Base-by-base conservation (phyloP, 2,113 vertebrate genomes). In the Orientallactaga bullata region DNA sequence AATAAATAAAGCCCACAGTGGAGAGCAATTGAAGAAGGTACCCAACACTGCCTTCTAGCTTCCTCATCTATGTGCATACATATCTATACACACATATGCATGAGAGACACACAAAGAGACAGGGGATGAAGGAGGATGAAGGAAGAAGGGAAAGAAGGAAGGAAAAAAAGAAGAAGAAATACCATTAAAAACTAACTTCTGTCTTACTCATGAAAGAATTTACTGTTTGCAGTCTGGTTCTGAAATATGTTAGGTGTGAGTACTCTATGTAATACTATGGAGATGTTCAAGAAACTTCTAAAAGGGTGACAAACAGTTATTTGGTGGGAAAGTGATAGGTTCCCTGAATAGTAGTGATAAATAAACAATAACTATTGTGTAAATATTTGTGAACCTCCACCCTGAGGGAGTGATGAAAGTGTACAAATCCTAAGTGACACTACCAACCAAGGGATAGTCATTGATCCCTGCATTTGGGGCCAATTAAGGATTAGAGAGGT, bases 341-440 rank as follows among this genome's bases (percentile, higher is more conserved):
- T 4, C 69, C 37, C 63, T 13, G 21, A 78, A 30, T 16, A 21
- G 58, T 60, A 63, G 47, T 32, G 21, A 23, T 2, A 61, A 58
- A 32, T 26, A 71, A 26, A 26, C 10, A 0, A 37, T 0, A 61
- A 65, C 35, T 20, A 17, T 28, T 0, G 12, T 2, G 35, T n/a
- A 5, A 1, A 1, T 2, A 1, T n/a, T 11, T 24, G 32, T 2
- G 4, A 65, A 74, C 21, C 21, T 21, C 5, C 7, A 0, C 8
- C 32, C 23, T 30, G 21, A 24, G 66, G 35, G 2, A 8, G 21
- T 3, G 0, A 51, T 60, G 7, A 2, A 86, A 47, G 2, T 18
- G 18, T 9, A 71, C 37, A 47, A 0, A 20, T 60, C 60, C n/a
- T 24, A 30, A 16, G 16, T 9, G n/a, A n/a, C 47, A 26, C 24